These are phyloP conservation scores for Siniperca knerii DNA, from an alignment of 2,113 vertebrate genomes.

Conservation along the genomic window DNA sequence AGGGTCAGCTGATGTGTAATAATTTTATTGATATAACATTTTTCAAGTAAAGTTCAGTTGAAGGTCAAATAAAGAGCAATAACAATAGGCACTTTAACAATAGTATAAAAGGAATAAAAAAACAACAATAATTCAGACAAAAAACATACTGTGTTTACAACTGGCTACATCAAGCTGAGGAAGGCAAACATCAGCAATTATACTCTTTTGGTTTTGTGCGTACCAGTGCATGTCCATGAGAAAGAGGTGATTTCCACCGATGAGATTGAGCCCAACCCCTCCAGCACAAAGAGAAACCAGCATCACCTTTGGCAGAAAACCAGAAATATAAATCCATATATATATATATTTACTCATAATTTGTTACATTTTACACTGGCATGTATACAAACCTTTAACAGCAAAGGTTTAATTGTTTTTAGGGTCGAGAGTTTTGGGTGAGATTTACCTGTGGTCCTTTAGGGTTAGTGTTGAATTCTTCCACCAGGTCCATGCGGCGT, in stretches of 20 bases:
- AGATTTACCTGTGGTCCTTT: slow-evolving; percentile 87
- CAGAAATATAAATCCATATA: not conserved
- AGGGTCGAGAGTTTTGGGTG: not conserved
- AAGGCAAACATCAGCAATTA: not conserved
- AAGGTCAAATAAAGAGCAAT: not conserved
- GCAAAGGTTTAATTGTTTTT: no score
- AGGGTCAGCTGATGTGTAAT: not conserved
- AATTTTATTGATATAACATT: not conserved
- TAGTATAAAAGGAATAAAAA: not conserved
- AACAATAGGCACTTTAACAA: not conserved
- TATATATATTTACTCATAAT: not conserved
- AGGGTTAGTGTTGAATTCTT: slow-evolving; percentile 93
- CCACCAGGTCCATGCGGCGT: slow-evolving; percentile 93
- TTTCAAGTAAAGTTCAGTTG: not conserved
- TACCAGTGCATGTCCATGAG: slow-evolving; percentile 99
- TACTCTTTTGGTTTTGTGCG: not conserved
- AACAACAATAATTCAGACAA: not conserved
- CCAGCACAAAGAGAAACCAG: slow-evolving; percentile 95
- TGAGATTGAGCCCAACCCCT: slow-evolving; percentile 93
- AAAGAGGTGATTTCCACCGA: slow-evolving; percentile 97
- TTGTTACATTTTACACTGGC: not conserved
- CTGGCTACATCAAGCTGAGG: not conserved
- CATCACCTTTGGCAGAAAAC: slow-evolving; percentile 89
- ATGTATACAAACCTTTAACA: no score
- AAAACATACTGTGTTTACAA: not conserved